Conservation (phyloP, 2,888 invertebrate species). For the Standfussiana lucernea region DNA sequence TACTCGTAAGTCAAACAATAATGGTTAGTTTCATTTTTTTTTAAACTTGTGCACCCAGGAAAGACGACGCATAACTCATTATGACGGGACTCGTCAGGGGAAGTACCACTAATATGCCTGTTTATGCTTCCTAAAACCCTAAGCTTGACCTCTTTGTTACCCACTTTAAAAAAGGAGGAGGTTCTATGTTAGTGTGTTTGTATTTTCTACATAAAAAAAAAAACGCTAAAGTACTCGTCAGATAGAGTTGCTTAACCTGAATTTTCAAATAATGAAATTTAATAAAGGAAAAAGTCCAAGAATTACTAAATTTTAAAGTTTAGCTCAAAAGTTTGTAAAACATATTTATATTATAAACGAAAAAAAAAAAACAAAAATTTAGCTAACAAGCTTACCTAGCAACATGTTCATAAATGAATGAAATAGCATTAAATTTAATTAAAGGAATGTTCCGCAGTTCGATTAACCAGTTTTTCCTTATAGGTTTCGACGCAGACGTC, state of each 20-base stretch:
- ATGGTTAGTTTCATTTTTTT: neutral
- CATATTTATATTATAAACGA: neutral
- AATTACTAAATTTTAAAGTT: neutral
- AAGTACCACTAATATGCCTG: constrained; percentile 6
- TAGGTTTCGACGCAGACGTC: constrained; percentile 3
- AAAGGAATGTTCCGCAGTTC: neutral
- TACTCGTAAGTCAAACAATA: neutral
- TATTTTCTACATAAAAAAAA: neutral
- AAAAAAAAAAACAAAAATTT: neutral
- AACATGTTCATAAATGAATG: neutral
- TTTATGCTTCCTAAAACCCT: neutral
- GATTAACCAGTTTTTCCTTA: neutral
- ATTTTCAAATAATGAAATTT: neutral
- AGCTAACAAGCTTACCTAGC: neutral
- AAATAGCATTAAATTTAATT: neutral
- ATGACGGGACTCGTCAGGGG: constrained; percentile 17
- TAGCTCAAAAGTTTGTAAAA: neutral
- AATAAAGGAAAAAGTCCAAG: neutral
- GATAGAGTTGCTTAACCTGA: too few relatives aligned
- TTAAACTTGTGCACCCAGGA: neutral
- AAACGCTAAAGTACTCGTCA: neutral
- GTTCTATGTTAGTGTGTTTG: neutral
- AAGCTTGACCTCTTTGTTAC: neutral
- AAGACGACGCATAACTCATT: constrained; percentile 11
- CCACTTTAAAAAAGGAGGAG: neutral